These are phyloP conservation scores for Amphipyra berbera DNA, from an alignment of 2,888 invertebrate species.

Conservation along the genomic window DNA sequence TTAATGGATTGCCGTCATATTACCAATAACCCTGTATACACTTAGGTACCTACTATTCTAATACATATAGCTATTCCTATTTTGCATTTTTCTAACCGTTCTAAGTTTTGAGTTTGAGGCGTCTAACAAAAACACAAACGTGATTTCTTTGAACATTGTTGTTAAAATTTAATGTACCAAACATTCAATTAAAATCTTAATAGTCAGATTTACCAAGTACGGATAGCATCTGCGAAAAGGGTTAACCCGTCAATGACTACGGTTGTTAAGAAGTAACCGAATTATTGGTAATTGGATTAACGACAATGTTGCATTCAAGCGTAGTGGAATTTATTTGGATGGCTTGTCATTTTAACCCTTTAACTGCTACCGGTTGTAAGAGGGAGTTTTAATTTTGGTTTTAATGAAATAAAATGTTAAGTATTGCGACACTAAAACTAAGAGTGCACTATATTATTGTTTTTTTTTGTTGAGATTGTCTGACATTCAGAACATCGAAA, in stretches of 20 bases:
- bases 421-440: conserved; percentile 30
- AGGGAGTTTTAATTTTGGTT: conserved; percentile 60
- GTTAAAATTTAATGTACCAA: conserved; percentile 12
- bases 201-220: conserved; percentile 39
- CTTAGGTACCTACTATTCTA: no score
- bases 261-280: conserved; percentile 76
- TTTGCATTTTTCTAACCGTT: no score
- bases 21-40: no score
- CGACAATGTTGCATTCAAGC: conserved; percentile 70
- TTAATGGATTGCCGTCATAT: no score
- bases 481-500: no score
- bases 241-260: conserved; percentile 75
- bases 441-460: background rate
- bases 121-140: background rate
- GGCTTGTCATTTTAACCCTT: conserved; percentile 81
- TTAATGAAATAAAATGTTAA: conserved; percentile 58
- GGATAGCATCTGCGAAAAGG: conserved; percentile 78
- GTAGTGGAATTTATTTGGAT: conserved; percentile 81
- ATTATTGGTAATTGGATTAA: conserved; percentile 82
- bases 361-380: conserved; percentile 55
- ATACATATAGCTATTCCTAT: no score
- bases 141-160: background rate
- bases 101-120: no score
- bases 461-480: no score
- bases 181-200: conserved; percentile 40